Evolutionary conservation across 2,797 vertebrate genomes (phyloP).

Genomic region (Galago senegalensis): DNA sequence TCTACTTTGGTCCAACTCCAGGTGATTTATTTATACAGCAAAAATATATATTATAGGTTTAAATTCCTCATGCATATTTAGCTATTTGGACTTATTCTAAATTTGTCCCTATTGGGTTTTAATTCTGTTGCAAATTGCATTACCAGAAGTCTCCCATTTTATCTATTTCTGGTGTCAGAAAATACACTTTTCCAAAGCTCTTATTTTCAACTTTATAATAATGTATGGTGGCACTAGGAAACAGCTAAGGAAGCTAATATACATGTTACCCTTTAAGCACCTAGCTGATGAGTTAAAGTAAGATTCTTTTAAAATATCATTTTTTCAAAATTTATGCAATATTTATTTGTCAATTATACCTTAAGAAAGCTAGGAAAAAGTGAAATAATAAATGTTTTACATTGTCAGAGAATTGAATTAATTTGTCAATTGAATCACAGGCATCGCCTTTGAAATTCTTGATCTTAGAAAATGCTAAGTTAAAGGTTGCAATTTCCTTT

Average conservation of each 20-base stretch:
- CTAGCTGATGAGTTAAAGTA: neutral
- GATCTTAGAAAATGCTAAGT: conserved; percentile 37
- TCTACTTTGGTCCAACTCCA: neutral
- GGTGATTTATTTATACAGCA: neutral
- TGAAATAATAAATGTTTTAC: neutral
- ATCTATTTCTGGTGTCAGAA: neutral
- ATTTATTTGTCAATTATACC: neutral
- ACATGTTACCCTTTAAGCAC: neutral
- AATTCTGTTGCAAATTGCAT: neutral
- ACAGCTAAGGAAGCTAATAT: neutral
- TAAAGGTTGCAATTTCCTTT: conserved; percentile 20
- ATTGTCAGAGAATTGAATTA: neutral
- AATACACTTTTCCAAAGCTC: neutral
- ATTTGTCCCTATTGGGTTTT: neutral
- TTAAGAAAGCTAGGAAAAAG: neutral
- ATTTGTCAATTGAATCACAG: conserved; percentile 12
- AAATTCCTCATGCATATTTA: neutral
- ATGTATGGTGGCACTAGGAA: neutral
- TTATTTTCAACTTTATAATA: neutral
- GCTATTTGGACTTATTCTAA: neutral
- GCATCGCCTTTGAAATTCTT: conserved; percentile 60
- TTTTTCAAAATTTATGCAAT: neutral
- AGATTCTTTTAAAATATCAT: neutral
- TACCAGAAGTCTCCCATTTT: neutral
- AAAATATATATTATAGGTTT: neutral